These are phyloP conservation scores for Globicephala melas DNA, from an alignment of 2,113 vertebrate species.

Conservation along the genomic window DNA sequence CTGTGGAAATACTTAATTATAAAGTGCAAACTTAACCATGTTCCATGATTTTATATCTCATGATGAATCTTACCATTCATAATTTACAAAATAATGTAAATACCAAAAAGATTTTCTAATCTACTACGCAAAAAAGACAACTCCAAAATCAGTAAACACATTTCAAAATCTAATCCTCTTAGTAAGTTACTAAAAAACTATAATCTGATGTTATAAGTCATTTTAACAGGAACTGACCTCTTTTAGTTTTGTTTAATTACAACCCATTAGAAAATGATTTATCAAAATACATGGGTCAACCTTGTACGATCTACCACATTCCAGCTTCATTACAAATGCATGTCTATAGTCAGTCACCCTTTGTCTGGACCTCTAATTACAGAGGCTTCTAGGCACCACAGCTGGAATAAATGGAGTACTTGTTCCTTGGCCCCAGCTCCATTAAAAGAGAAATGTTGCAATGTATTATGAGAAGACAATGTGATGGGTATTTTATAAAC, in stretches of 20 bases:
- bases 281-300: neutral
- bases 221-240: neutral
- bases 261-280: neutral
- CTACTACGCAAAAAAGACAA: neutral
- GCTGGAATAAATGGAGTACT: neutral
- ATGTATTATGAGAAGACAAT: neutral
- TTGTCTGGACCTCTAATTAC: neutral
- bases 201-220: neutral
- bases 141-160: neutral
- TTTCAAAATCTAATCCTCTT: neutral
- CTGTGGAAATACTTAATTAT: neutral
- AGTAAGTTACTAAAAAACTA: neutral
- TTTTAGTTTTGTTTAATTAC: neutral
- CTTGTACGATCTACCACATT: neutral
- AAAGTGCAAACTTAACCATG: neutral
- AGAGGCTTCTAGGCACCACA: neutral
- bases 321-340: neutral
- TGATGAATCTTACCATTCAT: neutral
- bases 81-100: neutral
- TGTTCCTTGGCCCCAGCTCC: neutral
- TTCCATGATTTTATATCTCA: neutral
- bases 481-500: neutral
- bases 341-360: neutral
- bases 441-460: neutral
- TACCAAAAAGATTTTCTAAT: neutral